phyloP scores from a whole-genome alignment of 2,797 vertebrate species.

The Coregonus suidteri region DNA sequence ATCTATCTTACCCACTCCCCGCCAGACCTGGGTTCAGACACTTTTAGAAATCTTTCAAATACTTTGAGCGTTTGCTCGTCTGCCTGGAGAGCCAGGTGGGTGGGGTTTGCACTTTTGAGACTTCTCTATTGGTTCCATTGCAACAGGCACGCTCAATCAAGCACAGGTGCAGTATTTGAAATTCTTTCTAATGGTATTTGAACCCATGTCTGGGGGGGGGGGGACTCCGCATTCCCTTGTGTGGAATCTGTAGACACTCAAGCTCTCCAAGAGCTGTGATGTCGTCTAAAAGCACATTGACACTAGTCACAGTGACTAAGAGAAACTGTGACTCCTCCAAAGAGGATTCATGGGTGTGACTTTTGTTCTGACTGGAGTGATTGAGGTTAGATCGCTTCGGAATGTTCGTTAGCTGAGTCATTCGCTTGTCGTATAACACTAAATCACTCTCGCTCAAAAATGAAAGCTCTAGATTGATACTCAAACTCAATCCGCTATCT shows the following conservation, averaged over 20 bases:
- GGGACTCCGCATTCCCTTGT: background rate
- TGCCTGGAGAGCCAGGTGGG: background rate
- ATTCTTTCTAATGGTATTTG: background rate
- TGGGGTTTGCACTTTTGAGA: background rate
- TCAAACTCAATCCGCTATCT: no score
- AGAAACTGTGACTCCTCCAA: conserved; percentile 8
- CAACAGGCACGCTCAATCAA: background rate
- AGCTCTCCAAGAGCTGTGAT: background rate
- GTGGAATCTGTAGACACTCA: background rate
- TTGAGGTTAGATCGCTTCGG: background rate
- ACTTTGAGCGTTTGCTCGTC: background rate
- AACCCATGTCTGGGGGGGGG: background rate
- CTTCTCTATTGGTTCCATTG: background rate
- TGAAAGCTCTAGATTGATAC: background rate
- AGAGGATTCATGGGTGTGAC: conserved; percentile 12
- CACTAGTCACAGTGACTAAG: conserved; percentile 7
- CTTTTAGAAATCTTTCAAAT: background rate
- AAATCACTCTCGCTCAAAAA: background rate
- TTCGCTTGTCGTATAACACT: background rate
- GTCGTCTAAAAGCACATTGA: background rate
- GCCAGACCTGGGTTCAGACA: background rate
- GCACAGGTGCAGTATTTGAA: background rate
- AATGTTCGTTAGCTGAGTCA: conserved; percentile 3
- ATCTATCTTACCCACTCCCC: conserved; percentile 7
- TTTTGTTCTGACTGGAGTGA: background rate